These are phyloP conservation scores for Micromussa lordhowensis DNA, from an alignment of 92 coral and sea anemone species.

Conservation along the genomic window DNA sequence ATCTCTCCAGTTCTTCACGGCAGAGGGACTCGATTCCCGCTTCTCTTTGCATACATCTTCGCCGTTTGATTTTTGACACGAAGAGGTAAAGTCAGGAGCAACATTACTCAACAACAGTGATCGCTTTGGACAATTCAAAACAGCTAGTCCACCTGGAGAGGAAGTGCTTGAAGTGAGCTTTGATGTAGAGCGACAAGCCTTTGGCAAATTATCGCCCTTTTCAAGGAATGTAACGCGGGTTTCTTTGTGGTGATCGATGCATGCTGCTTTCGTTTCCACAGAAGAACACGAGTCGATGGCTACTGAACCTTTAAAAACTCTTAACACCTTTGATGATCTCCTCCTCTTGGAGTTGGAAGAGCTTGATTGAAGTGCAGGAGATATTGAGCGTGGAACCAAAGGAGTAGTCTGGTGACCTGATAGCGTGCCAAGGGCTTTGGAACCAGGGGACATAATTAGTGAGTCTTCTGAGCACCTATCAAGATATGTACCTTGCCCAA, in stretches of 20 bases:
- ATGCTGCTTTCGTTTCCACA: background rate
- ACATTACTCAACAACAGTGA: background rate
- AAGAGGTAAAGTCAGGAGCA: background rate
- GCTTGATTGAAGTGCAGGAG: background rate
- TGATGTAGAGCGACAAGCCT: background rate
- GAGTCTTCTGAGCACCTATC: too few relatives aligned
- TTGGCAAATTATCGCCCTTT: background rate
- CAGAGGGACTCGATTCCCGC: background rate
- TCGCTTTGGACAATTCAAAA: background rate
- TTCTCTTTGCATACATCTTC: background rate
- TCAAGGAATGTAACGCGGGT: background rate
- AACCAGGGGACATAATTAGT: too few relatives aligned
- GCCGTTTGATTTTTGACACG: background rate
- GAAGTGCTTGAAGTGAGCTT: background rate
- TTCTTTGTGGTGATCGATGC: background rate
- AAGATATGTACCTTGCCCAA: too few relatives aligned
- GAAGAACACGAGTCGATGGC: background rate
- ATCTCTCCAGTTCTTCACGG: background rate
- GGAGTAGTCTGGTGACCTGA: background rate
- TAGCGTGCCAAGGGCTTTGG: too few relatives aligned
- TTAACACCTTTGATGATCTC: conserved; percentile 10
- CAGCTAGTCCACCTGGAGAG: background rate
- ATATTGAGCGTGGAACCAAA: background rate
- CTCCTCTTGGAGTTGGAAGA: background rate
- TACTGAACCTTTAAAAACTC: background rate